phyloP scores from a whole-genome alignment of 2,113 vertebrate genomes.

The Psilopsiagon aymara region DNA sequence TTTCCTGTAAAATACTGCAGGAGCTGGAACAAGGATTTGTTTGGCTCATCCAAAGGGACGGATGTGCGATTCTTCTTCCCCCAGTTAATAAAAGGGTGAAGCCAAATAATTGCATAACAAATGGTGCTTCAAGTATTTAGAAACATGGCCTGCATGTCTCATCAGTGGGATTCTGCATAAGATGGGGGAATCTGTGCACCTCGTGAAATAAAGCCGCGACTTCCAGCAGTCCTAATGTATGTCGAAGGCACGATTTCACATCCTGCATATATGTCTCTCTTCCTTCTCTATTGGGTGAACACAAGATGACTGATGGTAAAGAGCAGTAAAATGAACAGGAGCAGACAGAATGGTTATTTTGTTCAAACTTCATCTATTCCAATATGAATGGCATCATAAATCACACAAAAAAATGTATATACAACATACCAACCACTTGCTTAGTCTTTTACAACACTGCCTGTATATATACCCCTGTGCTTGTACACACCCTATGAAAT shows the following conservation, averaged over 20 bases:
- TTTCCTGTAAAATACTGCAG: not conserved
- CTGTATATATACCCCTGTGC: not conserved
- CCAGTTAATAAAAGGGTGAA: not conserved
- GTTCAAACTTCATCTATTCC: not conserved
- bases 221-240: not conserved
- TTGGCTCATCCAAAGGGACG: not conserved
- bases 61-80: not conserved
- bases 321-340: not conserved
- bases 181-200: not conserved
- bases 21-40: not conserved
- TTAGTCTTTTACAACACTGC: not conserved
- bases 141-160: conserved; percentile 5
- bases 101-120: conserved; percentile 29
- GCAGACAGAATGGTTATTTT: not conserved
- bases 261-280: not conserved
- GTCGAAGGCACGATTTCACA: conserved; percentile 65
- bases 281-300: not conserved
- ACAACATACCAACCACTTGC: not conserved
- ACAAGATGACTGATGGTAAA: not conserved
- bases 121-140: conserved; percentile 48
- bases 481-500: not conserved
- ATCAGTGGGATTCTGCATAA: not conserved
- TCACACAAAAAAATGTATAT: not conserved
- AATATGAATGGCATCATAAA: not conserved
- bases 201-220: not conserved